Evolutionary conservation across 2,888 invertebrate species (phyloP), one percentile per base, ranked within the genome.

Genomic region (Dicyrtoma fusca): DNA sequence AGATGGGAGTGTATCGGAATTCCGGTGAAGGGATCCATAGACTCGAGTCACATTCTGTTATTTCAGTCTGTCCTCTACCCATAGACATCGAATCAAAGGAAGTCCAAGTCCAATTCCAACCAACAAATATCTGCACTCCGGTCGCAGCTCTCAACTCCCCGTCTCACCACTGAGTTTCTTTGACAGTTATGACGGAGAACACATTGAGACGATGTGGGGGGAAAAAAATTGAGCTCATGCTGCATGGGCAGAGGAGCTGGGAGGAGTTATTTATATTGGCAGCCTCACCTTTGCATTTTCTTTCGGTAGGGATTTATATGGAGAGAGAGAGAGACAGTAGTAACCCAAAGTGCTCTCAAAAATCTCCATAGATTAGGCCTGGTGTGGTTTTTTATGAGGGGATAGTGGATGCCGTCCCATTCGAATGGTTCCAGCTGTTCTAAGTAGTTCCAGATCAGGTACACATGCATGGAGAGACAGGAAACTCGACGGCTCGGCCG

Each of bases 241-340:
- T 49, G 8, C 8, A 34, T 34, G 8, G 34, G 34, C 4, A 34
- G 34, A 34, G 4, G 34, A 34, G 34, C 8, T 5, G 34, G 34
- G 34, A 34, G 34, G 19, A 51, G 65, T 65, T 65, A 65, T 65
- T 65, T 65, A 65, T 65, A 51, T 23, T 51, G 65, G 51, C 34
- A 51, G 23, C 10, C n/a, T 19, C 55, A 55, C 55, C 55, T 55
- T 55, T 55, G 6, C 21, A 19, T 49, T 49, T 49, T 49, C 11
- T 49, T 19, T 49, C 49, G 25, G 34, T 11, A 61, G 14, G 6
- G 49, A 51, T 2, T n/a, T n/a, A 26, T 23, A 49, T 47, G 47
- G 14, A 45, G 42, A 23, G 45, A 25, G 1, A 6, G 62, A 62
- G 26, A 62, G 62, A 62, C 19, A 53, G 21, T 23, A 23, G 34